A percentile compares a stretch with the other conserved stretches of the same genome.
phyloP scores from a whole-genome alignment of 2,113 vertebrate species.

The Brachirus orientalis region DNA sequence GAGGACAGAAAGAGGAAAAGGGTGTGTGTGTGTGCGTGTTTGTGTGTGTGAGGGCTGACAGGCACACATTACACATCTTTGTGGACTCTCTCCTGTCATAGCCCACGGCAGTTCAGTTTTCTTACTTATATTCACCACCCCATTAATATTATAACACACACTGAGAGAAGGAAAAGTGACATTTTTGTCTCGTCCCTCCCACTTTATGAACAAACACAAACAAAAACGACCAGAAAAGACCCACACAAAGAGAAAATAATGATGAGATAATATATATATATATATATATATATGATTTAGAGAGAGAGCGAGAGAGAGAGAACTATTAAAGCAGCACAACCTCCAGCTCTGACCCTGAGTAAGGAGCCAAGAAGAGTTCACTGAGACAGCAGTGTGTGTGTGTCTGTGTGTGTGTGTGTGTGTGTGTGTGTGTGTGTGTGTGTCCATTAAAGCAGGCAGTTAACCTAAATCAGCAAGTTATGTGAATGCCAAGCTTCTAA shows the following conservation, averaged over 20 bases:
- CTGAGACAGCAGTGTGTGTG: conserved; percentile 30
- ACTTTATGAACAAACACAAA: background rate
- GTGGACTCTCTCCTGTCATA: conserved; percentile 44
- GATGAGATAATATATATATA: background rate
- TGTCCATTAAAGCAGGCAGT: conserved; percentile 76
- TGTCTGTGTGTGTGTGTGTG: conserved; percentile 20
- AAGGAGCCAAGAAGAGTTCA: background rate
- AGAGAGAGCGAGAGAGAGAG: conserved; percentile 1
- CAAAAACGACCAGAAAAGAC: background rate
- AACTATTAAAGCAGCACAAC: background rate
- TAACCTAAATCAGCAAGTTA: conserved; percentile 96
- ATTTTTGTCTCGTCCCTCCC: background rate
- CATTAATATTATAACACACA: conserved; percentile 14
- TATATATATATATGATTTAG: no score
- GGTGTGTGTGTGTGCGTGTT: conserved; percentile 6
- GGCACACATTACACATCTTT: conserved; percentile 51
- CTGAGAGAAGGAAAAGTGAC: conserved; percentile 8
- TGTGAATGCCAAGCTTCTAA: conserved; percentile 96
- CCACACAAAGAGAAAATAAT: background rate
- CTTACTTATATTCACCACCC: conserved; percentile 27
- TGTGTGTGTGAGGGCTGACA: background rate
- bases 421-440: conserved; percentile 12
- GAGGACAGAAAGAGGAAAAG: conserved; percentile 48
- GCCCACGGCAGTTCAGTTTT: conserved; percentile 47
- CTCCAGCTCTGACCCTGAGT: conserved; percentile 21